Base-by-base conservation (phyloP, 2,888 invertebrate species). In the Eupithecia tripunctaria region DNA sequence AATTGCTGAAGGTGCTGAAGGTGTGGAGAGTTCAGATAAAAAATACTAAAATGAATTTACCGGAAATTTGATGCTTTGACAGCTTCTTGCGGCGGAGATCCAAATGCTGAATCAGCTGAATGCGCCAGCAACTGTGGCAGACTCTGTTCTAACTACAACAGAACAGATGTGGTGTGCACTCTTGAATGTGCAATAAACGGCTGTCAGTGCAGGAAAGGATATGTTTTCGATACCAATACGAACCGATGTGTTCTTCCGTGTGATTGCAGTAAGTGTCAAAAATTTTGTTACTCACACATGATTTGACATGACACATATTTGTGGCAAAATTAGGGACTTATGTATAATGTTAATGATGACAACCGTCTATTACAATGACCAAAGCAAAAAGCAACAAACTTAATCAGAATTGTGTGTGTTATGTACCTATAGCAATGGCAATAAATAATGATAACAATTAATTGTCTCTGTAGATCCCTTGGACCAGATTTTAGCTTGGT, bases 171-270 rank as follows among this genome's bases (percentile, higher is more conserved):
- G 10, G 59, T 67, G 1, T 84, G 84, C 66, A 43, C 69, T 2
- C n/a, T 38, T 0, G 14, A 68, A 18, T 84, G 82, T 65, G 7
- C 72, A 7, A 0, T 68, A 0, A 81, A 84, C 38, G 80, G 80
- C 3, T 84, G 84, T 41, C 79, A 80, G 21, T 85, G 84, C 63
- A 79, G 71, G 60, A 21, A 74, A n/a, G 78, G 76, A 10, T 81
- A 73, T 51, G 73, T 79, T 0, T 77, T 72, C 27, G 79, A 82
- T 41, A 63, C 32, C 0, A 72, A 68, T 6, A 77, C 56, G 10
- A 69, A 73, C 4, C 76, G 74, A 75, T 84, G 83, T 70, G 82
- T 84, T 7, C 63, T 69, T n/a, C 81, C 81, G 15, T 63, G 80
- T 38, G 59, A 82, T 27, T 84, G 84, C 64, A 62, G 85, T 85